Evolutionary conservation across 2,888 invertebrate species (phyloP).

Genomic region (Drosophila neutralis): DNA sequence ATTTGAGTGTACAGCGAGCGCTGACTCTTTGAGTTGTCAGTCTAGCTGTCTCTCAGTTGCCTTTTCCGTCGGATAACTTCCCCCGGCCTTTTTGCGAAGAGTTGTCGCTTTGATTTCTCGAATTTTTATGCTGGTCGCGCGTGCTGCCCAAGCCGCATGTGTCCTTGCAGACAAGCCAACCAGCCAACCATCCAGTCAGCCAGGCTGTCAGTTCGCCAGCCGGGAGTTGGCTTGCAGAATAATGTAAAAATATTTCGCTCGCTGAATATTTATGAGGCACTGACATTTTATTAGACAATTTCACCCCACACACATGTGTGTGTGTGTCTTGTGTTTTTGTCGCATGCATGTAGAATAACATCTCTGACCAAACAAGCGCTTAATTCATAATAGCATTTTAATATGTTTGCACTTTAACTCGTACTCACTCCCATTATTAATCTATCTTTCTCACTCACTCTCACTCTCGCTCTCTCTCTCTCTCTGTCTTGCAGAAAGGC

Average conservation of each 20-base stretch:
- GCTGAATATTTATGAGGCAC: conserved; percentile 75
- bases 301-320: conserved; percentile 16
- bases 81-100: conserved; percentile 21
- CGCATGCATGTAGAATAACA: conserved; percentile 39
- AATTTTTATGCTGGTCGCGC: conserved; percentile 70
- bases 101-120: conserved; percentile 61
- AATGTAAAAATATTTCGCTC: conserved; percentile 45
- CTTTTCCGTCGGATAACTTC: background rate
- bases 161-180: conserved; percentile 22
- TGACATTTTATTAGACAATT: conserved; percentile 72
- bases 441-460: background rate
- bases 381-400: conserved; percentile 66
- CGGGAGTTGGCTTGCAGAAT: conserved; percentile 18
- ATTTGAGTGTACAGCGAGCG: background rate
- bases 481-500: conserved; percentile 89
- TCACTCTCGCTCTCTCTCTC: too few species aligned
- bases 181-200: background rate
- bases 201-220: conserved; percentile 3
- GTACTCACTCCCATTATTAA: background rate
- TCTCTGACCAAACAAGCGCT: conserved; percentile 29
- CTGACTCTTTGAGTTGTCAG: background rate
- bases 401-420: conserved; percentile 42
- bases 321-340: conserved; percentile 30
- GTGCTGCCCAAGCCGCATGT: conserved; percentile 47
- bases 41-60: background rate